These are phyloP conservation scores for Melipona beecheii DNA, from an alignment of 2,888 invertebrate species.

Conservation along the genomic window DNA sequence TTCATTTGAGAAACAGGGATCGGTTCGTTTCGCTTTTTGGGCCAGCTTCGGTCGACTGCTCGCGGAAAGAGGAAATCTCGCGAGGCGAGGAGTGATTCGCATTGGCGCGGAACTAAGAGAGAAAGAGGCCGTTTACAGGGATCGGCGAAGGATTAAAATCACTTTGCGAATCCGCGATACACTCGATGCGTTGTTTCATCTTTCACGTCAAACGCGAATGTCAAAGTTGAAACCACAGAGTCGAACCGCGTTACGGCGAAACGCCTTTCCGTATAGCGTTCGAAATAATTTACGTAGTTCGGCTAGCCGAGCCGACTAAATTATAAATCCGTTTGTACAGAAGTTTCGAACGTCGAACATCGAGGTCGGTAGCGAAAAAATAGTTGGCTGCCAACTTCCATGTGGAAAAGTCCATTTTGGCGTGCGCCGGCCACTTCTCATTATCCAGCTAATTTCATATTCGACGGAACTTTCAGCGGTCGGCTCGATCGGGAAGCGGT, in stretches of 20 bases:
- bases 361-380: slow-evolving; percentile 7
- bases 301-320: neutral
- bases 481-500: slow-evolving; percentile 23
- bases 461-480: slow-evolving; percentile 26
- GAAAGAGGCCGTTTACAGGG: slow-evolving; percentile 30
- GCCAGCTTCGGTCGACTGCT: neutral
- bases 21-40: neutral
- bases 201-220: neutral
- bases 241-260: neutral
- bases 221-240: neutral
- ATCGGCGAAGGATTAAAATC: slow-evolving; percentile 35
- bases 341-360: slow-evolving; percentile 1
- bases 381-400: neutral
- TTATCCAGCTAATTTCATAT: slow-evolving; percentile 44
- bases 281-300: neutral
- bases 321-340: neutral
- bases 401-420: neutral
- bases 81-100: slow-evolving; percentile 26
- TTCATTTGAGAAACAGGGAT: neutral
- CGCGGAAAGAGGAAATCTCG: slow-evolving; percentile 8
- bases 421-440: slow-evolving; percentile 14
- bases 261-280: neutral
- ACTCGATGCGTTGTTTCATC: neutral
- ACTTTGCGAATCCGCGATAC: neutral
- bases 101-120: slow-evolving; percentile 11